Evolutionary conservation across 2,113 vertebrate species (phyloP), one percentile per base, ranked within the genome.

Genomic region (Pholis gunnellus): DNA sequence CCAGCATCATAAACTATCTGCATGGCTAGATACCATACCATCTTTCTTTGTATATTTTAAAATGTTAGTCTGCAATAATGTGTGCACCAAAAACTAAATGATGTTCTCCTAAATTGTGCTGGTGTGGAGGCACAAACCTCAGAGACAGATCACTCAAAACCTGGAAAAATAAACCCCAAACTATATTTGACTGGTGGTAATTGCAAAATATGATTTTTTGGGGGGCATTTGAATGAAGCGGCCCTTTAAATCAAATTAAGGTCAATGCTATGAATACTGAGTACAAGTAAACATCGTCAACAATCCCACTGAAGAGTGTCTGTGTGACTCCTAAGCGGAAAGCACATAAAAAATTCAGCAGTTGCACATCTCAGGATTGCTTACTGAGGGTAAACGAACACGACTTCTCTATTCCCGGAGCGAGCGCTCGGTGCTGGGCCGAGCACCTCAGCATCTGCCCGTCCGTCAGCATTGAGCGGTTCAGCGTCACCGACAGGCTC

Each of bases 361-460:
- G 22, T 0, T 42, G 59, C 7, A 34, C 46, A 18, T 69, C 71
- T 82, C 79, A 64, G 69, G 69, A 72, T 38, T 1, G 92, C 97
- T 97, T 94, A 99, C 98, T 87, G 76, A 99, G 92, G 40, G 90
- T 95, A 29, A 98, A 87, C 1, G 83, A 81, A 60, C 98, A 99
- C 0, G 56, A 66, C 29, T 70, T 93, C 65, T 93, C 68, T 2
- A 54, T 60, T 0, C 48, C 76, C 1, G 82, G 22, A 0, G 71
- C 56, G 34, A 85, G 80, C 1, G 88, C 72, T 0, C 84, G 66
- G 4, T 98, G 96, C 64, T 69, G 89, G 59, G 95, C 96, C 0
- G 64, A 29, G 38, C 98, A 99, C 50, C 66, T 94, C 88, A 98
- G 91, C 9, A 78, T 95, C 90, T 95, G 93, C 27, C 90, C 90